Evolutionary conservation across 1,140 invertebrate species (phyloP).

Genomic region (Tetraneura akinire): DNA sequence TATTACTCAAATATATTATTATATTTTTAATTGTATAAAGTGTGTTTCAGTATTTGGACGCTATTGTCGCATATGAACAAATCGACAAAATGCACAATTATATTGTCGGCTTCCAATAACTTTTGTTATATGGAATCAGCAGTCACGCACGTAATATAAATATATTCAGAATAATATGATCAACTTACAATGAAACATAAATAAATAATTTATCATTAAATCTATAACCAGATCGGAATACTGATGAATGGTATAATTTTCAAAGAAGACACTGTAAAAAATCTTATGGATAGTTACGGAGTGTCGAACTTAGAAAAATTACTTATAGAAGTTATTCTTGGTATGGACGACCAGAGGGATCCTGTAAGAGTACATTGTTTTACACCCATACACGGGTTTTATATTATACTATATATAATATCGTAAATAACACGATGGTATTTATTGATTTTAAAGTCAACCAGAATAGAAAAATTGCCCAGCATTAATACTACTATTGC

Average conservation of each 20-base stretch:
- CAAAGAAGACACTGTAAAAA: not conserved
- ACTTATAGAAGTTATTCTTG: not conserved
- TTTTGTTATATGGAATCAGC: slow-evolving; percentile 29
- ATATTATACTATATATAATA: not conserved
- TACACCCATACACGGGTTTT: not conserved
- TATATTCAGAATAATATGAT: not conserved
- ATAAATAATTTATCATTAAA: not conserved
- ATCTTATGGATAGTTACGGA: not conserved
- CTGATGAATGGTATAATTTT: slow-evolving; percentile 16
- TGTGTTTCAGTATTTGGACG: slow-evolving; percentile 17
- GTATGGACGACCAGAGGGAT: not conserved
- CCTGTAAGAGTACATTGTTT: not conserved
- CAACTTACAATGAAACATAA: too few relatives aligned
- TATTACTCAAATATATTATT: too few relatives aligned
- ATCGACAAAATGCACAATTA: slow-evolving; percentile 32
- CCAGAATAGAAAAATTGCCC: not conserved
- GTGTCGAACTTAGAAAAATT: not conserved
- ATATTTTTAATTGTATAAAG: not conserved
- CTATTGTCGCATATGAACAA: not conserved
- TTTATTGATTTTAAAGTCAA: not conserved
- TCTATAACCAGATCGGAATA: slow-evolving; percentile 33
- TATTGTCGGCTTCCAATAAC: slow-evolving; percentile 26
- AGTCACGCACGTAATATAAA: slow-evolving; percentile 39
- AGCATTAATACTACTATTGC: not conserved
- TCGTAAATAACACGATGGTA: not conserved